A percentile compares a stretch with the other conserved stretches of the same genome.
Evolutionary conservation across 1,140 invertebrate genomes (phyloP).

Genomic region (Triops cancriformis): DNA sequence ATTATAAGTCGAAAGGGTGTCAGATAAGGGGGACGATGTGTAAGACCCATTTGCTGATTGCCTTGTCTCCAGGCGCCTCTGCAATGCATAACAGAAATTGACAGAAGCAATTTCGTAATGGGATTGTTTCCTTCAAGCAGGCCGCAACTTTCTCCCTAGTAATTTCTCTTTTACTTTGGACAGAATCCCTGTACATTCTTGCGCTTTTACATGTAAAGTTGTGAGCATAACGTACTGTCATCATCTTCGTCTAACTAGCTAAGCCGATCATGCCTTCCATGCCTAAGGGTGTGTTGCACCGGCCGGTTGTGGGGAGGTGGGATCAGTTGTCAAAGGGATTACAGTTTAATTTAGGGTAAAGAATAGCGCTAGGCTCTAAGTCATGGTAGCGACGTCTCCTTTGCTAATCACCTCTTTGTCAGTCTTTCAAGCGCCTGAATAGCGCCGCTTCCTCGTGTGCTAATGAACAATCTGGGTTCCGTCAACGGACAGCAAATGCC

Average conservation of each 20-base stretch:
- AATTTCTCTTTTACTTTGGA: not conserved
- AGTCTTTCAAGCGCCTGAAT: constrained; percentile 4
- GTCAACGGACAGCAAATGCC: not conserved
- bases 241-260: not conserved
- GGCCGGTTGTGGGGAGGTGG: not conserved
- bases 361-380: not conserved
- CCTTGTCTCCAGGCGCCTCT: constrained; percentile 6
- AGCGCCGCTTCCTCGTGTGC: not conserved
- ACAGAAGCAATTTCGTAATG: not conserved
- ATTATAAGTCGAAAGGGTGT: constrained; percentile 13
- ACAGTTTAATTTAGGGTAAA: not conserved
- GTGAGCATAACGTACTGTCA: not conserved
- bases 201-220: not conserved
- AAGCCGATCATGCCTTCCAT: not conserved
- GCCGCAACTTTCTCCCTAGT: not conserved
- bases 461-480: not conserved
- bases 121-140: not conserved
- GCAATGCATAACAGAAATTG: constrained; percentile 7
- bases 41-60: constrained; percentile 13
- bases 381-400: constrained; percentile 9
- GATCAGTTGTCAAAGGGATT: not conserved
- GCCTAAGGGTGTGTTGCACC: not conserved
- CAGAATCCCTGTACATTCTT: not conserved
- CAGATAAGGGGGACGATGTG: not conserved
- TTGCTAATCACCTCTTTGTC: constrained; percentile 10